Conservation (phyloP, 2,797 vertebrate species). For the Sebastes kiyomatsui region DNA sequence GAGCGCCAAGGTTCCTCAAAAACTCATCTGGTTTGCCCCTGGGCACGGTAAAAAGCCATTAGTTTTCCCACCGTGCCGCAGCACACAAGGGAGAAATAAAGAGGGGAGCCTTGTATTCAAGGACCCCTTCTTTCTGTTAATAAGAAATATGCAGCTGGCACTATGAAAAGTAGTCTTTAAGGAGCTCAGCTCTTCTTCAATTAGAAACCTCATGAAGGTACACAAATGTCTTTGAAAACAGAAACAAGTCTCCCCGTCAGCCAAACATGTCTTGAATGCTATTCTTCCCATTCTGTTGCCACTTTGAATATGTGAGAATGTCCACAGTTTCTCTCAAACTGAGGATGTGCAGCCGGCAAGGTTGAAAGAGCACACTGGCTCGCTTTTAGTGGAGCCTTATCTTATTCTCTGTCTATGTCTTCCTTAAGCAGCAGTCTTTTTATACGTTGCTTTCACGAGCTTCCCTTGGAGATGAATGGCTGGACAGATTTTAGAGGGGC, state of each 20-base stretch:
- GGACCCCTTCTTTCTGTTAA: slow-evolving; percentile 55
- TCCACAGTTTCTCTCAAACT: slow-evolving; percentile 10
- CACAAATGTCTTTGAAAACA: slow-evolving; percentile 39
- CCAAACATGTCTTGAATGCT: slow-evolving; percentile 15
- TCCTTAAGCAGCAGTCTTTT: slow-evolving; percentile 23
- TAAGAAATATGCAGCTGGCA: slow-evolving; percentile 50
- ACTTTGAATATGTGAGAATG: slow-evolving; percentile 43
- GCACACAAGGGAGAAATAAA: slow-evolving; percentile 53
- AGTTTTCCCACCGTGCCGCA: slow-evolving; percentile 51
- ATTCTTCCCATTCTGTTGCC: slow-evolving; percentile 13
- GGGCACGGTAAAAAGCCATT: slow-evolving; percentile 69
- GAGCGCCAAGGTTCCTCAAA: slow-evolving; percentile 67
- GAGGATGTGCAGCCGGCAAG: slow-evolving; percentile 16
- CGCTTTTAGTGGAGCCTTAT: slow-evolving; percentile 27
- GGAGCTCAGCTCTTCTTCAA: slow-evolving; percentile 49
- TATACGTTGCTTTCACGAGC: slow-evolving; percentile 20
- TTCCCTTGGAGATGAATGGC: slow-evolving; percentile 25
- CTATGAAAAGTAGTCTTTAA: slow-evolving; percentile 49
- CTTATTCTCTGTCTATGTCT: slow-evolving; percentile 16
- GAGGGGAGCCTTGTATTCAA: slow-evolving; percentile 63
- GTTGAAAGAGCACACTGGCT: slow-evolving; percentile 16
- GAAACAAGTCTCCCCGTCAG: slow-evolving; percentile 17
- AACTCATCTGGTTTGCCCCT: slow-evolving; percentile 69
- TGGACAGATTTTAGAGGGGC: slow-evolving; percentile 23
- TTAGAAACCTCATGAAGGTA: slow-evolving; percentile 39